Evolutionary conservation across 2,888 invertebrate genomes (phyloP).

Genomic region (Nemoura dubitans): DNA sequence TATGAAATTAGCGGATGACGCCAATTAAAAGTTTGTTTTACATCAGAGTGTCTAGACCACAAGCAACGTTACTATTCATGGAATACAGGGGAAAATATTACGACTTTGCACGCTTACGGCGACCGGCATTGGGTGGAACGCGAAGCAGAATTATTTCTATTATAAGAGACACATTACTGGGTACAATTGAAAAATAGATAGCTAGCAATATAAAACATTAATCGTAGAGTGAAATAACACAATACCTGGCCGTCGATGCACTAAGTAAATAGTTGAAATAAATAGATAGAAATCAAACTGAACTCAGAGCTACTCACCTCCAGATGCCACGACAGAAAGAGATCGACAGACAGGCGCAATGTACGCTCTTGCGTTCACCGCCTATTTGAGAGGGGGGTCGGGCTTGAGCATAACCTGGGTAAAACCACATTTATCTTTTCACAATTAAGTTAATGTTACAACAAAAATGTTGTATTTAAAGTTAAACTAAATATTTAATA

Average conservation of each 20-base stretch:
- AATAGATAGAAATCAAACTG: constrained; percentile 40
- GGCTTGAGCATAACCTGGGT: not conserved
- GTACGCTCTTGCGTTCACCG: constrained; percentile 52
- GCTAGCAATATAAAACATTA: constrained; percentile 3
- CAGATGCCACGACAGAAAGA: constrained; percentile 58
- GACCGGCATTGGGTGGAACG: not conserved
- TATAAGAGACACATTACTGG: not conserved
- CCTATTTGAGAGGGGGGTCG: constrained; percentile 16
- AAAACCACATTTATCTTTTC: not conserved
- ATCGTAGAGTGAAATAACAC: not conserved
- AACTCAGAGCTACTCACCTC: constrained; percentile 55
- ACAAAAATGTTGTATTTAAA: no score
- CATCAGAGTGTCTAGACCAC: not conserved
- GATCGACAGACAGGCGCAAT: constrained; percentile 54
- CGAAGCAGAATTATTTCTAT: not conserved
- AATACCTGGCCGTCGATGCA: constrained; percentile 43
- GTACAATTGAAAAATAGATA: not conserved
- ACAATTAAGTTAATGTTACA: no score
- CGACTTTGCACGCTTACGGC: not conserved
- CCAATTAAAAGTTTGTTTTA: no score
- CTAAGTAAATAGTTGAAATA: constrained; percentile 37
- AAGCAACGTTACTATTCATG: not conserved
- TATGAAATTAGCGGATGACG: no score
- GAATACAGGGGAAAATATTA: not conserved
- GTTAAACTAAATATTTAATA: not conserved